Conservation (phyloP, 2,113 vertebrate species). For the Syngnathoides biaculeatus region DNA sequence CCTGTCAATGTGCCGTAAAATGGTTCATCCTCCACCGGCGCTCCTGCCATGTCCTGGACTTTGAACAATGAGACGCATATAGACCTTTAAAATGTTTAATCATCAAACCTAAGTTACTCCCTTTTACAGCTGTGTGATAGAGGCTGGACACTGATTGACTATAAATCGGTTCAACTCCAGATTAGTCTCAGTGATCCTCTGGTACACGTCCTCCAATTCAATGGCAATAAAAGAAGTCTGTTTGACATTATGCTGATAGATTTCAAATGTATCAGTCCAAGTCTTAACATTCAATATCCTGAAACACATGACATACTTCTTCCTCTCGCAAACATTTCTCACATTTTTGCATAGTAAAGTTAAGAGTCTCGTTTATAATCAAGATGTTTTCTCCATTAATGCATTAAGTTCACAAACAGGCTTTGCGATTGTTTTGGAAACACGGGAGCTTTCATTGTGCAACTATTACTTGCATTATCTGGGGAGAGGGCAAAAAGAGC, state of each 20-base stretch:
- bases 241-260: not conserved
- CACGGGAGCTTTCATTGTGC: not conserved
- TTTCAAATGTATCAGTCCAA: not conserved
- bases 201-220: not conserved
- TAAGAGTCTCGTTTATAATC: not conserved
- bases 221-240: not conserved
- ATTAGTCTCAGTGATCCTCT: not conserved
- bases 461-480: not conserved
- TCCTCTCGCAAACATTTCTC: not conserved
- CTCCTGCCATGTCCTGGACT: constrained; percentile 16
- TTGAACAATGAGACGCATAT: constrained; percentile 22
- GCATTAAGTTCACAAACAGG: not conserved
- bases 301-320: not conserved
- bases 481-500: not conserved
- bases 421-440: not conserved
- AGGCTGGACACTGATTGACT: constrained; percentile 22
- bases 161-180: not conserved
- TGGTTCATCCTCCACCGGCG: constrained; percentile 25
- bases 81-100: constrained; percentile 31
- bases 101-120: constrained; percentile 29
- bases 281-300: not conserved
- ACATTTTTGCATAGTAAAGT: not conserved
- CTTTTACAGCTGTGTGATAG: constrained; percentile 11
- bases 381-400: not conserved
- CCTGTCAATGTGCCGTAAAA: constrained; percentile 12